Percentiles rank a stretch among this genome's conserved stretches.
Evolutionary conservation across 2,888 invertebrate species (phyloP).

Genomic region (Diarsia dahlii): DNA sequence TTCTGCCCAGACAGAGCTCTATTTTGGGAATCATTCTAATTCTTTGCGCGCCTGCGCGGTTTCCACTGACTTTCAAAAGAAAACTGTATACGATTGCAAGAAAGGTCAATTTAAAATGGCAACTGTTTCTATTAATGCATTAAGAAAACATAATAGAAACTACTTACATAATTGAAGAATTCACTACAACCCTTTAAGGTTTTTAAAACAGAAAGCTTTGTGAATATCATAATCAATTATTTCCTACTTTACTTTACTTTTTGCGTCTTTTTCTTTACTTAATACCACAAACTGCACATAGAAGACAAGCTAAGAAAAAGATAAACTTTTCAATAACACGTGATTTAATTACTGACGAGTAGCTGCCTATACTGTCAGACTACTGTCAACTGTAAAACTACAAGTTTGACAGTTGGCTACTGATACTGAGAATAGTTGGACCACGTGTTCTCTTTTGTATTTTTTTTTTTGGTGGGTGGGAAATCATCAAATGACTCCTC

Average conservation of each 20-base stretch:
- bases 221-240: neutral
- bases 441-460: too few species aligned
- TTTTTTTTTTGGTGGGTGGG: too few species aligned
- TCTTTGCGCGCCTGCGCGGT: neutral
- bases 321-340: neutral
- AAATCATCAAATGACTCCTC: too few species aligned
- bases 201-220: neutral
- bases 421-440: too few species aligned
- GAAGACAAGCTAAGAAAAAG: neutral
- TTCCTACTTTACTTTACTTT: neutral
- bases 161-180: neutral
- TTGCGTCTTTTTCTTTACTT: neutral
- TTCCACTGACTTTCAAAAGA: neutral
- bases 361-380: neutral
- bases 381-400: neutral
- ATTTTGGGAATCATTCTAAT: conserved; percentile 18
- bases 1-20: conserved; percentile 4
- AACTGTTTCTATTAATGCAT: neutral
- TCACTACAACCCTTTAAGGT: too few species aligned
- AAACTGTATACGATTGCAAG: neutral
- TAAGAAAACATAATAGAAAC: neutral
- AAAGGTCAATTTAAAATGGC: neutral
- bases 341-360: neutral
- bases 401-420: too few species aligned
- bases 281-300: neutral